Evolutionary conservation across 2,888 invertebrate genomes (phyloP).

Genomic region (Hydroisotoma schaefferi): DNA sequence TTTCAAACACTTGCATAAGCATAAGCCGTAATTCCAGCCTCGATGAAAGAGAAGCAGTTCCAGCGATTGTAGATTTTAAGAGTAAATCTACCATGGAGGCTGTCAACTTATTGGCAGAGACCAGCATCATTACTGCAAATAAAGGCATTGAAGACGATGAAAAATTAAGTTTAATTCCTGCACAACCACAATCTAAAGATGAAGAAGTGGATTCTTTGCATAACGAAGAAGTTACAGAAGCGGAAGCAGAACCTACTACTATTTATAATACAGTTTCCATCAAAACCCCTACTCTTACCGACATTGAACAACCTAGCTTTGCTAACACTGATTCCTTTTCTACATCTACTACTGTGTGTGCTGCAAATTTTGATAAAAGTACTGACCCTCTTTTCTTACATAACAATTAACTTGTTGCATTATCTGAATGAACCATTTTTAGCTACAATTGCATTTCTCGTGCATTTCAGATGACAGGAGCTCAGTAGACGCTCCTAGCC

Average conservation of each 20-base stretch:
- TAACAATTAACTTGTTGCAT: not conserved
- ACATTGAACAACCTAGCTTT: slow-evolving; percentile 8
- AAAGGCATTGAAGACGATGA: no score
- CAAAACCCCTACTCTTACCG: not conserved
- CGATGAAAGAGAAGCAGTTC: no score
- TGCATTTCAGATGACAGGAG: slow-evolving; percentile 3
- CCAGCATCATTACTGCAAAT: no score
- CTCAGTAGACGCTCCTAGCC: slow-evolving; percentile 8
- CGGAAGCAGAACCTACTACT: no score
- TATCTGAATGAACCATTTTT: not conserved
- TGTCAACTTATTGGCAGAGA: no score
- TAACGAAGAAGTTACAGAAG: not conserved
- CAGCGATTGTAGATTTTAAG: no score
- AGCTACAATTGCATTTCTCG: not conserved
- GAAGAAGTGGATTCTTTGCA: not conserved
- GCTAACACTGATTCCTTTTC: slow-evolving; percentile 13
- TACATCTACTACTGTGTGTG: slow-evolving; percentile 5
- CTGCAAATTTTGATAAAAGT: slow-evolving; percentile 1
- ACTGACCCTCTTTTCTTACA: not conserved
- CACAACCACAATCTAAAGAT: not conserved
- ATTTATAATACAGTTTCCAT: no score
- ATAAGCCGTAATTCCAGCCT: no score
- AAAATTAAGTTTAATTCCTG: no score
- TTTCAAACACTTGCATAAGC: no score
- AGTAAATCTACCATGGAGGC: no score